Evolutionary conservation across 2,113 vertebrate genomes (phyloP).

Genomic region (Monopterus albus): DNA sequence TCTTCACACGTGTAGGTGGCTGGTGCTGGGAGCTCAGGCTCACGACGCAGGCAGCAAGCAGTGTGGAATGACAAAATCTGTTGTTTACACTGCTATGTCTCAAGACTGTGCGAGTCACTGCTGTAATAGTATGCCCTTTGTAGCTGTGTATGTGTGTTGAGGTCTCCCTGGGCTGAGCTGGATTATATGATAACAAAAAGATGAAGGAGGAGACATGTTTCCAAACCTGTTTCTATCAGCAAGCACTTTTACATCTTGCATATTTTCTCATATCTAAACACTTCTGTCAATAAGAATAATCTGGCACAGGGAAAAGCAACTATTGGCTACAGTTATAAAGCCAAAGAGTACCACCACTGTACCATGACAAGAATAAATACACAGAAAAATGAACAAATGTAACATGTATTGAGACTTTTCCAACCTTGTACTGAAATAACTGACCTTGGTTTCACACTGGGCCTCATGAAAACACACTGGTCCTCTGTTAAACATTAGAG

Average conservation of each 20-base stretch:
- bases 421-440: conserved; percentile 4
- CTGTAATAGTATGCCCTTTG: conserved; percentile 36
- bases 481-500: conserved; percentile 22
- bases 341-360: too few relatives aligned
- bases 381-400: not conserved
- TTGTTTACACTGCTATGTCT: conserved; percentile 55
- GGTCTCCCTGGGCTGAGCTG: not conserved
- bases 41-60: conserved; percentile 7
- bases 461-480: conserved; percentile 33
- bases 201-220: conserved; percentile 8
- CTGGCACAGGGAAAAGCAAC: too few relatives aligned
- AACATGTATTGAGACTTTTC: not conserved
- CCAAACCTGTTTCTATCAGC: not conserved
- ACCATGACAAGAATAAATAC: too few relatives aligned
- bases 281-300: not conserved
- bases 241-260: not conserved
- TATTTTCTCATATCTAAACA: not conserved
- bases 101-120: conserved; percentile 52
- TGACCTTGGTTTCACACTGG: conserved; percentile 15
- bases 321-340: too few relatives aligned
- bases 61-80: conserved; percentile 42
- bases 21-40: conserved; percentile 11
- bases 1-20: conserved; percentile 17
- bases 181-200: conserved; percentile 14
- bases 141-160: conserved; percentile 7